Conservation (phyloP, 2,113 vertebrate species). For the Stomatorhinus ivindoensis region DNA sequence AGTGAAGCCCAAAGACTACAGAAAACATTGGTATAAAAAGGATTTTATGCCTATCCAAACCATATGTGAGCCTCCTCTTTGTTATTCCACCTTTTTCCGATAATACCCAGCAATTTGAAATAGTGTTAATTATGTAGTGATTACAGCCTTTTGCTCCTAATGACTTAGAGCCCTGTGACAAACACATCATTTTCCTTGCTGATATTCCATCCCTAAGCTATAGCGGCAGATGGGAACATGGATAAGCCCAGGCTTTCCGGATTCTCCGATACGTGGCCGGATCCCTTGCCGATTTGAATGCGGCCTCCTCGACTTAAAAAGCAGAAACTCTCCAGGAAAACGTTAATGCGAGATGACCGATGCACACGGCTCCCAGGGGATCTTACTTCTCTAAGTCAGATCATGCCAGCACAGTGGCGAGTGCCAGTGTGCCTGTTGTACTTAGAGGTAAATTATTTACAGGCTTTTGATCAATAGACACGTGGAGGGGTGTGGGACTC, state of each 20-base stretch:
- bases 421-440: background rate
- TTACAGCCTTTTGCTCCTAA: background rate
- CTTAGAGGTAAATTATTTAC: background rate
- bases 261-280: background rate
- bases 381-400: background rate
- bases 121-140: background rate
- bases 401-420: background rate
- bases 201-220: background rate
- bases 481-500: background rate
- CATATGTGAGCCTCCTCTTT: background rate
- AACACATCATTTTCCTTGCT: background rate
- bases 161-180: background rate
- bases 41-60: background rate
- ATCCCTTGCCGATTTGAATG: background rate
- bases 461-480: background rate
- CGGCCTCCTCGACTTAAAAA: background rate
- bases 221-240: background rate
- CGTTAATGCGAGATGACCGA: background rate
- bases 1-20: background rate
- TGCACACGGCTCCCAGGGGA: background rate
- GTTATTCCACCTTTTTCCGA: background rate
- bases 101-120: background rate
- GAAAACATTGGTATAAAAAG: background rate
- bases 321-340: background rate
- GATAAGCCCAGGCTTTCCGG: background rate